A percentile compares a stretch with the other conserved stretches of the same genome.
Conservation (phyloP, 2,797 vertebrate genomes). For the Macroramphosus scolopax region DNA sequence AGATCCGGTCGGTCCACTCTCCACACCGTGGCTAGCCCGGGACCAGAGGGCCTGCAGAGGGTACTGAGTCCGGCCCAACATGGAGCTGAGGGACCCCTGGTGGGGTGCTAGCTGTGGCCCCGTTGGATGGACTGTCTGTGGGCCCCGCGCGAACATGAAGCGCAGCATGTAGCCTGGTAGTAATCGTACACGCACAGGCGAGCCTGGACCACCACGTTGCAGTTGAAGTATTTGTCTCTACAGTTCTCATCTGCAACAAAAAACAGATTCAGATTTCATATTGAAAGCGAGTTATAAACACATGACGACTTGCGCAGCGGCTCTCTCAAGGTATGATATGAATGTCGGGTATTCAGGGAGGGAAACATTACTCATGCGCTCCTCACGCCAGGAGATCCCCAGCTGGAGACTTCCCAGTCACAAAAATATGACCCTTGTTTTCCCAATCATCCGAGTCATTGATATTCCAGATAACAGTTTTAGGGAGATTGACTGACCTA, state of each 20-base stretch:
- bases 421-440: background rate
- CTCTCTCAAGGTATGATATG: no score
- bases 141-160: slow-evolving; percentile 84
- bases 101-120: slow-evolving; percentile 80
- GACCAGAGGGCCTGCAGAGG: slow-evolving; percentile 28
- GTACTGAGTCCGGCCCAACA: slow-evolving; percentile 24
- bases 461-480: slow-evolving; percentile 5
- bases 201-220: slow-evolving; percentile 96
- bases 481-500: slow-evolving; percentile 80
- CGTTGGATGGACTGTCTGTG: slow-evolving; percentile 76
- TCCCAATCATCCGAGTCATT: background rate
- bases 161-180: slow-evolving; percentile 91
- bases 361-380: background rate
- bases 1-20: slow-evolving; percentile 29
- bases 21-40: slow-evolving; percentile 22
- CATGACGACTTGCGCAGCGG: no score
- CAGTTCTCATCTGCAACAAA: slow-evolving; percentile 87
- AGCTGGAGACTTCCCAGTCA: background rate
- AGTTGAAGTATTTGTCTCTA: slow-evolving; percentile 93
- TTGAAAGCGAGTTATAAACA: background rate
- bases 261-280: background rate
- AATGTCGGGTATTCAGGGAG: background rate
- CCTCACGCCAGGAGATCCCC: background rate
- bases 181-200: slow-evolving; percentile 95
- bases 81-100: slow-evolving; percentile 13